These are phyloP conservation scores for Apoderus coryli DNA, from an alignment of 2,888 invertebrate genomes.

Conservation along the genomic window DNA sequence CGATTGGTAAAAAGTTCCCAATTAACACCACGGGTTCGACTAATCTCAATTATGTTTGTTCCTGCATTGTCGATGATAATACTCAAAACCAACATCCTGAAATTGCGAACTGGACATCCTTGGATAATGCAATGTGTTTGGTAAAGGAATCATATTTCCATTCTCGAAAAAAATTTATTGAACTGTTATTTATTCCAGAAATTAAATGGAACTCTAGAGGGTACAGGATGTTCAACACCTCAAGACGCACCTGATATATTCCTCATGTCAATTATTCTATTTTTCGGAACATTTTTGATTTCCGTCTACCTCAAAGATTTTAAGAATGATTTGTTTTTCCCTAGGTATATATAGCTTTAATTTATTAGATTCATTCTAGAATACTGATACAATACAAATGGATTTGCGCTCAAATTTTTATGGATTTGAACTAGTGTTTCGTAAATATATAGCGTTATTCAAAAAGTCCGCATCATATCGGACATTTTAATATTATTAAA, in stretches of 20 bases:
- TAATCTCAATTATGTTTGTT: constrained; percentile 48
- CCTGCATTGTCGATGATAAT: constrained; percentile 47
- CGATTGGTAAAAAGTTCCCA: constrained; percentile 73
- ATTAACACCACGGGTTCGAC: constrained; percentile 49
- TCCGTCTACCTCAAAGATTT: constrained; percentile 84
- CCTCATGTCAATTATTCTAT: constrained; percentile 86
- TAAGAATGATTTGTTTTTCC: constrained; percentile 86
- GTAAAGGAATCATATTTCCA: no score
- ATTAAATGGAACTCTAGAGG: constrained; percentile 62
- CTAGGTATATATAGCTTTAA: no score
- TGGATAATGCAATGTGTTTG: constrained; percentile 50
- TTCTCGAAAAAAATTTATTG: no score
- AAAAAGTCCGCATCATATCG: no score
- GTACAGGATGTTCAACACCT: constrained; percentile 55
- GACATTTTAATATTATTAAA: no score
- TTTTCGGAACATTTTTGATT: constrained; percentile 81
- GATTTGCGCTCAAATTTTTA: no score
- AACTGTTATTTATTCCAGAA: no score
- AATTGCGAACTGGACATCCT: constrained; percentile 47
- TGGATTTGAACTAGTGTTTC: no score
- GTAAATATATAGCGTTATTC: no score
- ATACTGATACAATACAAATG: no score
- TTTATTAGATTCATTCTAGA: no score
- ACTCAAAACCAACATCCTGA: constrained; percentile 39
- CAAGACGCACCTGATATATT: constrained; percentile 78